Evolutionary conservation across 2,797 vertebrate species (phyloP).

Genomic region (Argya squamiceps): DNA sequence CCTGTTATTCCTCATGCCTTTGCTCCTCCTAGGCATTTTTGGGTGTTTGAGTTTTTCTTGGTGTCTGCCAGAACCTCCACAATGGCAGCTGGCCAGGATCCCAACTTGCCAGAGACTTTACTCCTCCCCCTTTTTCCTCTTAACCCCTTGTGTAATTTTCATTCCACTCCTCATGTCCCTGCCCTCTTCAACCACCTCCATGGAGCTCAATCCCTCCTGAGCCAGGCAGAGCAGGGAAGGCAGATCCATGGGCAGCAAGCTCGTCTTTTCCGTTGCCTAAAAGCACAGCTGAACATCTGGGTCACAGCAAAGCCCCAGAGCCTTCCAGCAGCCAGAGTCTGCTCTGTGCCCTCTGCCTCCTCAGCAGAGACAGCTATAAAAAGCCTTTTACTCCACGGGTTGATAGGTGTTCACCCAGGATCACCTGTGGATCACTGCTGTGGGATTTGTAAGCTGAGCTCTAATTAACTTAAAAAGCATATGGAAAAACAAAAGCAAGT

Average conservation of each 20-base stretch:
- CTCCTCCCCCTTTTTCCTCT: neutral
- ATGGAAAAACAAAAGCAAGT: neutral
- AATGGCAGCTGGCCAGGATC: accelerated
- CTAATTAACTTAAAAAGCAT: neutral
- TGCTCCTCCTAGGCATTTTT: neutral
- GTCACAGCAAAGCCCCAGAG: neutral
- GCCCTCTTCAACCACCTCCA: neutral
- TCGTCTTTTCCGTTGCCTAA: accelerated
- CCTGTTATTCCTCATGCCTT: neutral
- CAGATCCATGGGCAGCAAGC: accelerated
- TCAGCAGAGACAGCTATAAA: neutral
- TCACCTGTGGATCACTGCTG: neutral
- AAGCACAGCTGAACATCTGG: accelerated
- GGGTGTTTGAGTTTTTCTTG: neutral
- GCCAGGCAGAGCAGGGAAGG: accelerated
- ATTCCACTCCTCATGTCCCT: neutral
- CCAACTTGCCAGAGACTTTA: neutral
- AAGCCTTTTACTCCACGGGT: neutral
- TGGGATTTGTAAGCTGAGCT: neutral
- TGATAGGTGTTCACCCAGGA: neutral
- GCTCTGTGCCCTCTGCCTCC: neutral
- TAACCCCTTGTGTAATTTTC: neutral
- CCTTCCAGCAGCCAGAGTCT: neutral
- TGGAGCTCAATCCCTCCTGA: accelerated
- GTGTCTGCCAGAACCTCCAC: neutral